These are phyloP conservation scores for Ambastaia sidthimunki DNA, from an alignment of 2,797 vertebrate genomes.

Conservation along the genomic window DNA sequence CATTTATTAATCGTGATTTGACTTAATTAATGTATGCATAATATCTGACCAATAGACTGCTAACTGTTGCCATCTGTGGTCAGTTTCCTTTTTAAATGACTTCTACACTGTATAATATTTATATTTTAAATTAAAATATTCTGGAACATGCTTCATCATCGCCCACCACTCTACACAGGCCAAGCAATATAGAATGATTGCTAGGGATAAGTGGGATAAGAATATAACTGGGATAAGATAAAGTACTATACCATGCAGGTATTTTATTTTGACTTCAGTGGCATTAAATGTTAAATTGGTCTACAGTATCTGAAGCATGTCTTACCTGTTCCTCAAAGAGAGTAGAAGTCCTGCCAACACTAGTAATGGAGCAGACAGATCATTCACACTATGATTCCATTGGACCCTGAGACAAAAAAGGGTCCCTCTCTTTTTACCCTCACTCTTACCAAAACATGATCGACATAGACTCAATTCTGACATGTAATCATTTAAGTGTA, in stretches of 20 bases:
- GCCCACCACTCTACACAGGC: too few species aligned
- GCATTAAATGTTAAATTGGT: not conserved
- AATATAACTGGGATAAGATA: too few species aligned
- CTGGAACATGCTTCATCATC: too few species aligned
- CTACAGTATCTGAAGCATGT: constrained; percentile 8
- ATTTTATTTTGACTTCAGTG: not conserved
- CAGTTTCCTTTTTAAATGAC: not conserved
- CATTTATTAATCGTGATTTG: fast-evolving
- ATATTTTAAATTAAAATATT: too few species aligned
- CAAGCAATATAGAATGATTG: too few species aligned
- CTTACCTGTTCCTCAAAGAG: constrained; percentile 74
- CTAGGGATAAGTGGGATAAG: too few species aligned
- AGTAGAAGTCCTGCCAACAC: constrained; percentile 72
- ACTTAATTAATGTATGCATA: not conserved
- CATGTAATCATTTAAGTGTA: too few species aligned
- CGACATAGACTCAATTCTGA: too few species aligned
- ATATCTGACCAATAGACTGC: not conserved
- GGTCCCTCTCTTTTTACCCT: too few species aligned
- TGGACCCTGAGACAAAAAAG: constrained; percentile 70
- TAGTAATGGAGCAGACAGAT: constrained; percentile 75
- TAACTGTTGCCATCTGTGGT: not conserved
- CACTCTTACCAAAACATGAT: too few species aligned
- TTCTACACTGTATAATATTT: too few species aligned
- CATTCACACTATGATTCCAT: constrained; percentile 75
- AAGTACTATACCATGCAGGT: too few species aligned